Conservation (phyloP, 2,888 invertebrate genomes). For the Cantharis rustica region DNA sequence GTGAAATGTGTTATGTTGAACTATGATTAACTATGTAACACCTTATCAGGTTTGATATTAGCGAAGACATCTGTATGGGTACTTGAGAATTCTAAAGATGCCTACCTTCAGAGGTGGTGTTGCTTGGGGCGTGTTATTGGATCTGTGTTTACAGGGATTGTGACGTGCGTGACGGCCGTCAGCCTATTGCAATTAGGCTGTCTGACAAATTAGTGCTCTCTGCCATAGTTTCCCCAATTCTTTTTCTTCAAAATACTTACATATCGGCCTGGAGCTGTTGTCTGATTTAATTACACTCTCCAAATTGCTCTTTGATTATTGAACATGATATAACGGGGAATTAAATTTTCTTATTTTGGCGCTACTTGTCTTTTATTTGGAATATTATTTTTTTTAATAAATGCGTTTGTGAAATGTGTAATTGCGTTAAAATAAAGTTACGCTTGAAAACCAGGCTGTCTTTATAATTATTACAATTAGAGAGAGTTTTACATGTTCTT, state of each 20-base stretch:
- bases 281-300: constrained; percentile 30
- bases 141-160: constrained; percentile 28
- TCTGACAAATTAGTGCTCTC: constrained; percentile 35
- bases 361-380: not conserved
- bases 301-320: constrained; percentile 24
- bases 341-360: constrained; percentile 7
- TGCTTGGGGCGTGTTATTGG: constrained; percentile 32
- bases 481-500: constrained; percentile 17
- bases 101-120: constrained; percentile 16
- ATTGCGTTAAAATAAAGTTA: constrained; percentile 13
- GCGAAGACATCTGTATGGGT: constrained; percentile 3
- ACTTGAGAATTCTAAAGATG: constrained; percentile 14
- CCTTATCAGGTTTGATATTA: constrained; percentile 4
- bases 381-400: not conserved
- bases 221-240: constrained; percentile 26
- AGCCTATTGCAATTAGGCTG: constrained; percentile 32
- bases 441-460: constrained; percentile 7
- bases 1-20: not conserved
- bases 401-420: constrained; percentile 4
- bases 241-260: constrained; percentile 28
- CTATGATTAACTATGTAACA: not conserved
- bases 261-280: constrained; percentile 25
- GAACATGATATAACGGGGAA: constrained; percentile 21
- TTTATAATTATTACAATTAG: constrained; percentile 18
- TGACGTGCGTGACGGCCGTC: constrained; percentile 32